Base-by-base conservation (phyloP, 2,113 vertebrate species). In the Anser cygnoides region DNA sequence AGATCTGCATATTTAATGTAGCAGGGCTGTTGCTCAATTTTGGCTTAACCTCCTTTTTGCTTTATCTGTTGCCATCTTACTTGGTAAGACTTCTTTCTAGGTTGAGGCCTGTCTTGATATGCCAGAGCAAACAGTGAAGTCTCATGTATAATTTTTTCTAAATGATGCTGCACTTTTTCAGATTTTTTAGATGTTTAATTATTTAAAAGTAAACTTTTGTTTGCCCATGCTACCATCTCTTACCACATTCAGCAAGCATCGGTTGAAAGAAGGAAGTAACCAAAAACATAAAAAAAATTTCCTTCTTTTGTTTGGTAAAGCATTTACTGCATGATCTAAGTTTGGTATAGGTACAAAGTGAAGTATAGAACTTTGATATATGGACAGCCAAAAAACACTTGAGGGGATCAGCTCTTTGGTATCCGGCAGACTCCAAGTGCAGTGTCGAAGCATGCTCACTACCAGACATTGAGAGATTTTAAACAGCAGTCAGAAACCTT, bases 11-110 rank as follows among this genome's bases (percentile, higher is more conserved):
- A 13, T 17, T 25, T 13, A 8, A 20, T 3, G 19, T 10, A 66
- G 50, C 20, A 20, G 13, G 13, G 59, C 61, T 87, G 61, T 96
- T 96, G 87, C 96, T 91, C 93, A 95, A 87, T 25, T 44, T 54
- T 50, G 21, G 5, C 6, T 55, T 78, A 23, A 22, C 71, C 71
- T 90, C 29, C 50, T 81, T 31, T 84, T 35, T 44, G 29, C 72
- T 91, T 74, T 46, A n/a, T 20, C 81, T 44, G 25, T 59, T 8
- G 6, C 11, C 31, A 7, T 43, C 50, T 14, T 13, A 58, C 63
- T 44, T 1, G 1, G 41, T 29, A 49, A 58, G 59, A 7, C 59
- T 57, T 77, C 13, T 74, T 50, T 90, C 67, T 43, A n/a, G 28
- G 18, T 10, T 88, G 55, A 70, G 59, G 15, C 49, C 49, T 71